Conservation (phyloP, 2,797 vertebrate species). For the Tolypeutes matacus region DNA sequence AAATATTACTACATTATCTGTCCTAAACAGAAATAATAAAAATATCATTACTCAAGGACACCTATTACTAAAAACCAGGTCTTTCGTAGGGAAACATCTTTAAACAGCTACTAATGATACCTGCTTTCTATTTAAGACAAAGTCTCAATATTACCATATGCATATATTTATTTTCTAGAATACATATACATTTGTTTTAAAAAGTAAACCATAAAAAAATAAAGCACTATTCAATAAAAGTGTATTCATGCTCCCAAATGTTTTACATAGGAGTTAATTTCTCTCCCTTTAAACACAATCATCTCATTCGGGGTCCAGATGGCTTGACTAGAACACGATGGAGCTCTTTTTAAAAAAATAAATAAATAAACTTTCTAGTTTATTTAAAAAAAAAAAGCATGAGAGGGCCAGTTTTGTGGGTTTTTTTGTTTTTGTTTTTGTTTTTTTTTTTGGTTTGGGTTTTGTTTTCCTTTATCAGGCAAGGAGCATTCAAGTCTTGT, state of each 20-base stretch:
- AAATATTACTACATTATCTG: background rate
- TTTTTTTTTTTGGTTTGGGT: no score
- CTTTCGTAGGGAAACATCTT: background rate
- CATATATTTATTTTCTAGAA: background rate
- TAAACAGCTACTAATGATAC: background rate
- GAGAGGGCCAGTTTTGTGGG: background rate
- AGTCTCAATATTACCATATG: background rate
- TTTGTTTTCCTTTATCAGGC: background rate
- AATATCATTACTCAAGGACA: background rate
- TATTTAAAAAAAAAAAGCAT: background rate
- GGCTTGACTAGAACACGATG: background rate
- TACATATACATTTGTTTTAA: background rate
- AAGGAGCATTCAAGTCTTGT: background rate
- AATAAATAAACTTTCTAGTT: background rate
- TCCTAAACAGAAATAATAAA: background rate
- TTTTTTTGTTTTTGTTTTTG: no score
- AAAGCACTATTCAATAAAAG: background rate
- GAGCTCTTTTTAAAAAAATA: background rate
- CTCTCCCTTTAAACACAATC: background rate
- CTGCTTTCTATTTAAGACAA: background rate
- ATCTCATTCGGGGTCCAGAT: background rate
- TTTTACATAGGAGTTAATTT: background rate
- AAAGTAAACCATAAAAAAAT: background rate
- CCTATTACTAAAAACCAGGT: background rate
- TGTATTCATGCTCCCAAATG: background rate